These are phyloP conservation scores for Rhipidura dahli DNA, from an alignment of 2,113 vertebrate species.

Conservation along the genomic window DNA sequence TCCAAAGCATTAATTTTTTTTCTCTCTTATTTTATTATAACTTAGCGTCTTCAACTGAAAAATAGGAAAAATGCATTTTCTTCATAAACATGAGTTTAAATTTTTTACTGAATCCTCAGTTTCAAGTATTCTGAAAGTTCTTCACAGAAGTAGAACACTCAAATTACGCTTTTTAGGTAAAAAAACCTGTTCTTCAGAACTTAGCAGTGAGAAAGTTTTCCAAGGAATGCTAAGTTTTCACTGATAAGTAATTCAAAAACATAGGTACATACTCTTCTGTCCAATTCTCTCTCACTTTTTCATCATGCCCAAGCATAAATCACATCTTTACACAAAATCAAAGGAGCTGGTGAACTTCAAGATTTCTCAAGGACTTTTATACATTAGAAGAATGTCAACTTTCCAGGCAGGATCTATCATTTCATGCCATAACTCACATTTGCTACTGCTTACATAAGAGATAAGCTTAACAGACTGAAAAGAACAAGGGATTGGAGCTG, in stretches of 20 bases:
- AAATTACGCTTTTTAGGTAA: not conserved
- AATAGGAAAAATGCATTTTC: not conserved
- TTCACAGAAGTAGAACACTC: not conserved
- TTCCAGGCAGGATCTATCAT: not conserved
- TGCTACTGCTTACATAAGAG: not conserved
- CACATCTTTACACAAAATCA: not conserved
- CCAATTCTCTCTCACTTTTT: not conserved
- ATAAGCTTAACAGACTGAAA: not conserved
- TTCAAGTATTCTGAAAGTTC: not conserved
- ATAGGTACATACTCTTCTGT: not conserved
- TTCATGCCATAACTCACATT: not conserved
- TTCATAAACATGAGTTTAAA: not conserved
- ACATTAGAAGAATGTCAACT: not conserved
- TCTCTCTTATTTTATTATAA: not conserved
- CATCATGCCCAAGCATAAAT: not conserved
- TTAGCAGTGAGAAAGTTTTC: not conserved
- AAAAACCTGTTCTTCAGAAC: not conserved
- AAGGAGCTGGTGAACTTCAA: not conserved
- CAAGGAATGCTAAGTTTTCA: not conserved
- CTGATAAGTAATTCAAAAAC: not conserved
- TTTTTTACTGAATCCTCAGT: not conserved
- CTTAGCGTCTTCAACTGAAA: not conserved
- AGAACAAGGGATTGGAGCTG: not conserved
- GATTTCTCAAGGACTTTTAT: not conserved
- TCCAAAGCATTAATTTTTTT: not conserved